phyloP scores from a whole-genome alignment of 2,797 vertebrate genomes.

The Chiroxiphia lanceolata region DNA sequence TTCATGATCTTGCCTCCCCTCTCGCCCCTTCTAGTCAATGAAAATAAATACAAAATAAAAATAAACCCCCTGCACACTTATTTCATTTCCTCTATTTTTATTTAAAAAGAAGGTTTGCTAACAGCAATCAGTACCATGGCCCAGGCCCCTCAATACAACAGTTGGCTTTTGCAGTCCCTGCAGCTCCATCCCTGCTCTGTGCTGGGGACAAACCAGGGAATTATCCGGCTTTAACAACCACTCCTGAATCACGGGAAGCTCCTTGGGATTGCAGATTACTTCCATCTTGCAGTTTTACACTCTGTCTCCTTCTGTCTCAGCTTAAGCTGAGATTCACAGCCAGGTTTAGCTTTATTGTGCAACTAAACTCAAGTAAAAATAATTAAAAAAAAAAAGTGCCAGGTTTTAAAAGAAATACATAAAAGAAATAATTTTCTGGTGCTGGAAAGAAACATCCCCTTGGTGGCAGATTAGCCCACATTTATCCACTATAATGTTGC shows the following conservation, averaged over 20 bases:
- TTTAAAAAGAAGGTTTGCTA: conserved; percentile 61
- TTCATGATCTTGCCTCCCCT: background rate
- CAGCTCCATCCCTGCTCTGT: background rate
- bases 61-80: background rate
- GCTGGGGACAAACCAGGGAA: background rate
- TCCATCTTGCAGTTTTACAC: background rate
- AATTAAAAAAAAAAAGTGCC: background rate
- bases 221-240: background rate
- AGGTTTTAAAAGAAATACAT: background rate
- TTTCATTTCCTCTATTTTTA: conserved; percentile 42
- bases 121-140: background rate
- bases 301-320: background rate
- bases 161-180: background rate
- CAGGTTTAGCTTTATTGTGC: background rate
- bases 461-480: conserved; percentile 40
- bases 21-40: rapidly evolving
- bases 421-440: conserved; percentile 20
- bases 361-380: background rate
- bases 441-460: conserved; percentile 34
- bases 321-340: background rate
- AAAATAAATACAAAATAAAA: background rate
- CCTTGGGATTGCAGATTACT: background rate
- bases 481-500: conserved; percentile 44
- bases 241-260: background rate
- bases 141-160: background rate